Base-by-base conservation (phyloP, 2,113 vertebrate species). In the Anolis carolinensis region DNA sequence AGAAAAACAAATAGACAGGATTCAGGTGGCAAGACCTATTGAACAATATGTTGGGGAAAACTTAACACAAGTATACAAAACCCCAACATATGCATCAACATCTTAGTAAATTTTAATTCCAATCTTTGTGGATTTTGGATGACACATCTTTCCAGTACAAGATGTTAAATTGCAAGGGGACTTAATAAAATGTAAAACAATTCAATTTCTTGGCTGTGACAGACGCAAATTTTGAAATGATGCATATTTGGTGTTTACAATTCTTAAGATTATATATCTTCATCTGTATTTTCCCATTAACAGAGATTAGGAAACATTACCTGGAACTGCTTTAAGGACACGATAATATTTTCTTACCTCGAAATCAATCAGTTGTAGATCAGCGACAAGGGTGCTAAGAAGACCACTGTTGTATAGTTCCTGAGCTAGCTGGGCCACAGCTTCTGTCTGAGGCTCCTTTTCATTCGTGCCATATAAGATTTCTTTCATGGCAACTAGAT, bases 331-430 rank as follows among this genome's bases (percentile, higher is more conserved):
- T 2, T 25, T 14, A 23, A 59, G 7, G 25, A 3, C 23, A 44
- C 23, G 13, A 21, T 36, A 16, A 36, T 25, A 16, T 6, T 72
- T 85, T 87, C 94, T 95, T 94, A 98, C 98, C 98, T 99, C 98
- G 89, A 98, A 99, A 95, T 99, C 98, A 74, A 99, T 99, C 91
- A 98, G 98, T 94, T 98, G 98, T 79, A 98, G 94, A 81, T 99
- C 98, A 0, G 98, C 97, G 67, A 98, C 96, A 72, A 99, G 95
- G 18, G 97, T 98, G 90, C 97, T 95, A 72, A 98, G 98, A 84
- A 99, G 96, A 74, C 98, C 98, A 0, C 98, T 99, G 93, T 98
- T 99, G 92, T 99, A 99, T 0, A 99, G 96, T 89, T 99, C 98
- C 86, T 99, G 98, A 86, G 98, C 98, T 0, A 99, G 97, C 90